These are phyloP conservation scores for Drosophila lini DNA, from an alignment of 1,140 invertebrate genomes.

Conservation along the genomic window DNA sequence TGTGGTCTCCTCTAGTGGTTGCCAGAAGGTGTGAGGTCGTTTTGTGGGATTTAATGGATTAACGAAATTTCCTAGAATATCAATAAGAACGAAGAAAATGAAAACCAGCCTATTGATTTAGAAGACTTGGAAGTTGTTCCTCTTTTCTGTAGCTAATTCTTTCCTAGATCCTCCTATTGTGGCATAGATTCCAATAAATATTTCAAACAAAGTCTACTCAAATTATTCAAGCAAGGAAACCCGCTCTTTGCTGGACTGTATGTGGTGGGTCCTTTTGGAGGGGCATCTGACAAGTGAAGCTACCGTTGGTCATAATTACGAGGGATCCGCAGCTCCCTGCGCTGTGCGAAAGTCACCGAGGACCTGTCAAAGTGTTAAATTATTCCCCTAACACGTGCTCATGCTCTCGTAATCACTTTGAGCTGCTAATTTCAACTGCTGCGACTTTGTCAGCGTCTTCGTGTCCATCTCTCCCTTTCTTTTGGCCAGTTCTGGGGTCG, in stretches of 20 bases:
- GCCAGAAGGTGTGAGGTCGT: constrained; percentile 41
- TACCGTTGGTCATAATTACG: constrained; percentile 68
- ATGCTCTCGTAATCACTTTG: constrained; percentile 65
- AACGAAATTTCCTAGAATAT: constrained; percentile 11
- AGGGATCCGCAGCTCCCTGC: not conserved
- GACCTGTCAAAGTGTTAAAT: constrained; percentile 53
- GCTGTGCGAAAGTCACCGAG: constrained; percentile 1
- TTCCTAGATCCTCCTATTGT: not conserved
- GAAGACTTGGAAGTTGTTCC: not conserved
- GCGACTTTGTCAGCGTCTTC: constrained; percentile 25
- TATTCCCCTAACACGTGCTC: constrained; percentile 67
- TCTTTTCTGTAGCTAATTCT: not conserved
- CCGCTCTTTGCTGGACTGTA: not conserved
- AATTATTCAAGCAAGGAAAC: not conserved
- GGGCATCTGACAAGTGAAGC: constrained; percentile 62
- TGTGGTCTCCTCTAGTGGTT: constrained; percentile 14
- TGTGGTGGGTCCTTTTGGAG: constrained; percentile 50
- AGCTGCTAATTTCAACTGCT: constrained; percentile 65
- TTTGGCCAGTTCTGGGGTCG: constrained; percentile 20
- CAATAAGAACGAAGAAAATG: not conserved
- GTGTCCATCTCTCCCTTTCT: constrained; percentile 2
- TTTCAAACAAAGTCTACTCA: too few species aligned
- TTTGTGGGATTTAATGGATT: constrained; percentile 30
- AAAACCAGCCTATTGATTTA: not conserved
- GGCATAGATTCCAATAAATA: too few species aligned